Conservation (phyloP, 1,140 invertebrate species). For the Eriosoma lanigerum region DNA sequence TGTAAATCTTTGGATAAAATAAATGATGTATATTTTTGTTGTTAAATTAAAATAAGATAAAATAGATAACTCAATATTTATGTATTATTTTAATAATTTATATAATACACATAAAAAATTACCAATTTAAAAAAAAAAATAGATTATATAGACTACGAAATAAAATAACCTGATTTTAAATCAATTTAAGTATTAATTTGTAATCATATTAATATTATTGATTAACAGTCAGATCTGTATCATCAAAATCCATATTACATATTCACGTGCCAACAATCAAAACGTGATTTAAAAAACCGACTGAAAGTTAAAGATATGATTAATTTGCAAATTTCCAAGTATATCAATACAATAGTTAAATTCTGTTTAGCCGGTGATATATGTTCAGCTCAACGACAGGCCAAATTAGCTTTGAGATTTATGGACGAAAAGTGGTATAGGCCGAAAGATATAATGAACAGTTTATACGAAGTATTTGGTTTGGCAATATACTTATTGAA, state of each 20-base stretch:
- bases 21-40: no score
- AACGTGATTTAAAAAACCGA: not conserved
- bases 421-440: not conserved
- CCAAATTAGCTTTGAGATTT: not conserved
- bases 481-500: not conserved
- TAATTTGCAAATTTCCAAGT: not conserved
- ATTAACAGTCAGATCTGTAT: not conserved
- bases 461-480: not conserved
- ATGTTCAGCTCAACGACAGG: not conserved
- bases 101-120: no score
- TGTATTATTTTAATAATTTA: no score
- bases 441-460: not conserved
- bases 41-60: no score
- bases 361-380: not conserved
- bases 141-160: no score
- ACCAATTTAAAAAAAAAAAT: no score
- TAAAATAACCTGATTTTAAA: no score
- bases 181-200: no score
- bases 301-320: not conserved
- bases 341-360: not conserved
- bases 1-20: no score
- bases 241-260: not conserved
- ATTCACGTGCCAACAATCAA: not conserved
- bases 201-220: not conserved
- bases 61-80: no score